Base-by-base conservation (phyloP, 1,140 invertebrate genomes). In the Drosophila aff. region DNA sequence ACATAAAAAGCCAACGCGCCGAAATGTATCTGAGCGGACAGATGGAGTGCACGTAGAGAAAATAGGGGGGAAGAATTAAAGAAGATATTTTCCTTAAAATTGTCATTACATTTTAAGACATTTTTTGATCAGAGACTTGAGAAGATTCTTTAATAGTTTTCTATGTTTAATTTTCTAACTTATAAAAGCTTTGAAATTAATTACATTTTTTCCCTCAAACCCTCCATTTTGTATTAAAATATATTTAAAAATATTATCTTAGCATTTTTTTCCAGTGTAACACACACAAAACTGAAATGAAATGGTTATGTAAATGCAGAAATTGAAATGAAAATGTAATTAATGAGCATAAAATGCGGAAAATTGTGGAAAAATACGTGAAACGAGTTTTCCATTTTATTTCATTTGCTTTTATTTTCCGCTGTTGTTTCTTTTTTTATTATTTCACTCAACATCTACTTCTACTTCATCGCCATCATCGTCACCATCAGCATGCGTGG, bases 301-400 rank as follows among this genome's bases (percentile, higher is more conserved):
- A 86, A 86, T 87, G 84, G 64, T 87, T 87, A 87, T 87, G 83
- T 89, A 87, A 87, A 87, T 87, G 81, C 77, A 63, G 71, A 87
- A 84, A 81, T 63, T 74, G 81, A 79, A 83, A 83, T 89, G 80
- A 84, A 87, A 83, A 84, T 87, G 84, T 84, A 87, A 87, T 87
- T 87, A 87, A 87, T 87, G 83, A 87, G 83, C 85, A 84, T 84
- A 84, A 89, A 87, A 86, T 83, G 83, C 84, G 84, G 83, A 89
- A 87, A 87, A 89, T 81, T 77, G 76, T 77, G 68, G 73, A 81
- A 81, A 74, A 80, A 78, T 75, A 85, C 60, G 64, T 81, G 68
- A 78, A 87, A 87, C 84, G 85, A 81, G 83, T 87, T 87, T 87
- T 87, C 49, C 64, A 79, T 68, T 79, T 81, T 76, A 28, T 76